Percentiles rank a stretch among this genome's conserved stretches.
phyloP scores from a whole-genome alignment of 2,113 vertebrate genomes.

The Cephalopterus ornatus region DNA sequence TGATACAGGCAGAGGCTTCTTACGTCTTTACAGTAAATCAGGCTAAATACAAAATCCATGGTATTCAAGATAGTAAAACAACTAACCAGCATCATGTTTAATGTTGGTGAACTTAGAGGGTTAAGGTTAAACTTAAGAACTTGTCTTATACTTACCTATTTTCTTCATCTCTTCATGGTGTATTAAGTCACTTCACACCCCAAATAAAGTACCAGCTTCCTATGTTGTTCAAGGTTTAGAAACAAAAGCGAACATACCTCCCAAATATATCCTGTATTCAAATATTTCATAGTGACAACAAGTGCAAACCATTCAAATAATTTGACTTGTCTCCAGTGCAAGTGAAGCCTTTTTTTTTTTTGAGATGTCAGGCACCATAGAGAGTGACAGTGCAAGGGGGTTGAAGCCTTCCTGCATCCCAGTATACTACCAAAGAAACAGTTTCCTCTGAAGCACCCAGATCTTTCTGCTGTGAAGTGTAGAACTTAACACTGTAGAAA shows the following conservation, averaged over 20 bases:
- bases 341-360: not conserved
- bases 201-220: not conserved
- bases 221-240: not conserved
- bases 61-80: not conserved
- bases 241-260: not conserved
- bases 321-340: not conserved
- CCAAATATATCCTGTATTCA: not conserved
- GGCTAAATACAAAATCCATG: not conserved
- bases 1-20: not conserved
- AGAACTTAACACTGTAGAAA: not conserved
- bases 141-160: not conserved
- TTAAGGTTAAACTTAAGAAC: not conserved
- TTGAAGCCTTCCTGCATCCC: not conserved
- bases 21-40: not conserved
- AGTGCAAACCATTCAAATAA: not conserved
- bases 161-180: not conserved
- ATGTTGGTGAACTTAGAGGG: not conserved
- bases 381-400: not conserved
- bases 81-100: not conserved
- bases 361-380: not conserved
- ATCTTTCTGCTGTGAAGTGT: not conserved
- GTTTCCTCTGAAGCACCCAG: not conserved
- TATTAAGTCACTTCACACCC: not conserved
- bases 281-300: not conserved
- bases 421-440: not conserved